Evolutionary conservation across 1,140 invertebrate genomes (phyloP).

Genomic region (Rhagoletis zephyria): DNA sequence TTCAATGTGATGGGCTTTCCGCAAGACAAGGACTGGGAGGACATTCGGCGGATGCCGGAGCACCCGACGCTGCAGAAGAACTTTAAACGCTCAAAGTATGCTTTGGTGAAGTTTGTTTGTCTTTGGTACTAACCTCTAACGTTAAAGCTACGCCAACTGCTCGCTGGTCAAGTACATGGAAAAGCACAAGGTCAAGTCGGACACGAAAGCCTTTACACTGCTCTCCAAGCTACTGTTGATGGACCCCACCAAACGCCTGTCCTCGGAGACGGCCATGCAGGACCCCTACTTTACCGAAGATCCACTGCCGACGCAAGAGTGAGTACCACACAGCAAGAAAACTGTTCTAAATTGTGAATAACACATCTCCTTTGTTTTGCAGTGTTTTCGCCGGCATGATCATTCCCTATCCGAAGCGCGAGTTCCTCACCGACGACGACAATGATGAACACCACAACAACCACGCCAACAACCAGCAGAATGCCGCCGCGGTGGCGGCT

Average conservation of each 20-base stretch:
- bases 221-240: constrained; percentile 95
- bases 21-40: constrained; percentile 98
- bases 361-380: no score
- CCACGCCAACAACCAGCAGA: no score
- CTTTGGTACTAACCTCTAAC: no score
- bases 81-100: constrained; percentile 95
- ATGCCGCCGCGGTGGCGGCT: no score
- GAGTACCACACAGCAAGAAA: no score
- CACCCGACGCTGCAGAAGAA: constrained; percentile 96
- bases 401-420: constrained; percentile 98
- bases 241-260: constrained; percentile 98
- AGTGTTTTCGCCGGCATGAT: constrained; percentile 94
- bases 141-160: no score
- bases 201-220: constrained; percentile 95
- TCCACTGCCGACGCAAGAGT: constrained; percentile 91
- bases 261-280: constrained; percentile 97
- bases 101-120: no score
- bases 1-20: constrained; percentile 99
- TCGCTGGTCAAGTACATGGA: constrained; percentile 99
- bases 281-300: constrained; percentile 98
- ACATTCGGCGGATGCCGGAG: constrained; percentile 99
- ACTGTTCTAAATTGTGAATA: no score
- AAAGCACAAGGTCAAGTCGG: constrained; percentile 96
- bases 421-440: constrained; percentile 98
- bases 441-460: no score